Evolutionary conservation across 2,113 vertebrate genomes (phyloP), one percentile per base, ranked within the genome.

Genomic region (Parotia lawesii): DNA sequence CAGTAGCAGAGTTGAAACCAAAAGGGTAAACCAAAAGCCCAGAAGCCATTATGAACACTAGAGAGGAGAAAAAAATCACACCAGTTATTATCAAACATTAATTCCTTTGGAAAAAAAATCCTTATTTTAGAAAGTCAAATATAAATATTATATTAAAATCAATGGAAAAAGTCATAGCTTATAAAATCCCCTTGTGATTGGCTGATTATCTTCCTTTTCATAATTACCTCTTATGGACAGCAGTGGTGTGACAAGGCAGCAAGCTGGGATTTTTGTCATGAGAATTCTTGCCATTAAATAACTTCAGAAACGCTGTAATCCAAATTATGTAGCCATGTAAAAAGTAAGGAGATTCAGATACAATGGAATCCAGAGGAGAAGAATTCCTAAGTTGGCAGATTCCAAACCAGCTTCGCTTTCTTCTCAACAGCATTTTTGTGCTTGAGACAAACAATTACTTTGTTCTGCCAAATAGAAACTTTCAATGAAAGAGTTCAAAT

Each of bases 21-120:
- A 99, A 98, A 65, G 99, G 99, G 86, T 98, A 99, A 93, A 99
- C 98, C 97, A 99, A 97, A 92, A 99, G 98, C 72, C 99, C 99
- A 9, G 98, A 98, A 25, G 98, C 99, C 99, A 99, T 99, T 97
- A 99, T 99, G 97, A 99, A 98, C 87, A 99, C 99, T 99, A 96
- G 89, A 95, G 85, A 96, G 38, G 96, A 79, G 94, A 80, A 71
- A 96, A 50, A 88, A 40, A 82, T 8, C 38, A 86, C 29, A 81
- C 9, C 13, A 64, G 6, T 93, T 87, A 94, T 77, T 94, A 89
- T 75, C 2, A 4, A 91, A 33, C 40, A 57, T 62, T 40, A 16
- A 84, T 86, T 72, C 27, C 17, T 42, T 57, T n/a, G 29, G 51
- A 1, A 27, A 74, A 79, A 86, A 61, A n/a, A 11, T 3, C 24